Evolutionary conservation across 2,797 vertebrate species (phyloP).

Genomic region (Tangara arthus): DNA sequence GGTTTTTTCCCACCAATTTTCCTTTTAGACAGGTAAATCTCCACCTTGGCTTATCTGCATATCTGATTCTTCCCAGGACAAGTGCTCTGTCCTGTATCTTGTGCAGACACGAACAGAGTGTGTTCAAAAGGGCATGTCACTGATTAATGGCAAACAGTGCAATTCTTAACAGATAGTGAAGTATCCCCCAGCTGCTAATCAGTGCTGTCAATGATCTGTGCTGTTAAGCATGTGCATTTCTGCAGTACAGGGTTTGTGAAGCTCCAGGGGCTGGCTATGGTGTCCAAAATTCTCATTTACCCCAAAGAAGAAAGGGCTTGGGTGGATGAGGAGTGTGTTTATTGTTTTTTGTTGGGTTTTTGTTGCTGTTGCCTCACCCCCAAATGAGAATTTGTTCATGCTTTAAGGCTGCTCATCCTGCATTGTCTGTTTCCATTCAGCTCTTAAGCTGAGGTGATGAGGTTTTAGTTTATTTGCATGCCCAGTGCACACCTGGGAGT

Average conservation of each 20-base stretch:
- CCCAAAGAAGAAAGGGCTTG: not conserved
- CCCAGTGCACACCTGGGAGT: not conserved
- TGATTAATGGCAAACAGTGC: not conserved
- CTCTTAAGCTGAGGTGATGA: not conserved
- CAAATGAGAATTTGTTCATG: not conserved
- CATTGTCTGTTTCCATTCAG: not conserved
- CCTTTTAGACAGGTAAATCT: not conserved
- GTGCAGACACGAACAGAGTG: not conserved
- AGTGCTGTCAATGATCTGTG: not conserved
- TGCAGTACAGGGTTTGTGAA: not conserved
- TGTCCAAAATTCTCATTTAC: not conserved
- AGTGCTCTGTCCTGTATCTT: not conserved
- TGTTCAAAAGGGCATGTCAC: not conserved
- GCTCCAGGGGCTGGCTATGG: not conserved
- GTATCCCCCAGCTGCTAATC: not conserved
- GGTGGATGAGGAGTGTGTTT: rapidly evolving
- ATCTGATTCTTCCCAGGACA: not conserved
- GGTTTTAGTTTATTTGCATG: not conserved
- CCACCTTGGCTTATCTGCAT: not conserved
- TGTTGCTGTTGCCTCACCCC: not conserved
- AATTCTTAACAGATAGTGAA: not conserved
- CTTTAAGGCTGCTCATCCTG: not conserved
- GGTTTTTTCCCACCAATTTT: not conserved
- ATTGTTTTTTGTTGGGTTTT: not conserved
- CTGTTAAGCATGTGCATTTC: not conserved